These are phyloP conservation scores for Lucifuga dentata DNA, from an alignment of 2,113 vertebrate species.

Conservation along the genomic window DNA sequence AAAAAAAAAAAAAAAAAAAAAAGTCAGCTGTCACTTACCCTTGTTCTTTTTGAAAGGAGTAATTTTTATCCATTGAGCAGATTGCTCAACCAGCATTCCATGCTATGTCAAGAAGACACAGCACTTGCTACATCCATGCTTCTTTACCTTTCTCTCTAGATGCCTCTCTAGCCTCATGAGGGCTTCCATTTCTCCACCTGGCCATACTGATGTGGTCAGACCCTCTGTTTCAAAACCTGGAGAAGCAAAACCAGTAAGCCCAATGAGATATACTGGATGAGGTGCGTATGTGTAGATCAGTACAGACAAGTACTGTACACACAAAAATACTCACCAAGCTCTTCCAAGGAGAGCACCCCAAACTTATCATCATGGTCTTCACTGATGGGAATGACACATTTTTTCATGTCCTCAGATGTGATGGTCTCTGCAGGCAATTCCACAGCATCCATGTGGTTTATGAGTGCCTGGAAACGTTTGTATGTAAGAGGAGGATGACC, in stretches of 20 bases:
- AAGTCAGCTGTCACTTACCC: neutral
- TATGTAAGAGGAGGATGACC: constrained; percentile 95
- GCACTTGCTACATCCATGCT: too few species aligned
- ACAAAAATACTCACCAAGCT: constrained; percentile 85
- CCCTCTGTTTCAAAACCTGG: constrained; percentile 95
- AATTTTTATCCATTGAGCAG: too few species aligned
- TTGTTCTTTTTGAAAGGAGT: too few species aligned
- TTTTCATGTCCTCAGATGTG: constrained; percentile 86
- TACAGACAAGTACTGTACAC: neutral
- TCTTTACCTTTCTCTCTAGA: constrained; percentile 91
- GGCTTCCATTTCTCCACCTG: constrained; percentile 95
- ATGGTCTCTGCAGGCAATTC: constrained; percentile 91
- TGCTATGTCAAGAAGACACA: too few species aligned
- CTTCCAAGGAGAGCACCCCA: constrained; percentile 93
- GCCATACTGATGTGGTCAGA: constrained; percentile 91
- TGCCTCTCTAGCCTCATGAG: constrained; percentile 94
- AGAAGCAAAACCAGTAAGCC: constrained; percentile 24
- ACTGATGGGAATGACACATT: constrained; percentile 89
- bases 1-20: constrained; percentile 35
- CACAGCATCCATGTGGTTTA: constrained; percentile 92
- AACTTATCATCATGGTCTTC: constrained; percentile 96
- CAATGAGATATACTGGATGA: too few species aligned
- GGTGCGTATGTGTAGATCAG: neutral
- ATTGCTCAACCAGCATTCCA: too few species aligned
- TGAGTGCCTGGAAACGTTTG: constrained; percentile 94